phyloP scores from a whole-genome alignment of 2,797 vertebrate genomes.

The Columba guinea region DNA sequence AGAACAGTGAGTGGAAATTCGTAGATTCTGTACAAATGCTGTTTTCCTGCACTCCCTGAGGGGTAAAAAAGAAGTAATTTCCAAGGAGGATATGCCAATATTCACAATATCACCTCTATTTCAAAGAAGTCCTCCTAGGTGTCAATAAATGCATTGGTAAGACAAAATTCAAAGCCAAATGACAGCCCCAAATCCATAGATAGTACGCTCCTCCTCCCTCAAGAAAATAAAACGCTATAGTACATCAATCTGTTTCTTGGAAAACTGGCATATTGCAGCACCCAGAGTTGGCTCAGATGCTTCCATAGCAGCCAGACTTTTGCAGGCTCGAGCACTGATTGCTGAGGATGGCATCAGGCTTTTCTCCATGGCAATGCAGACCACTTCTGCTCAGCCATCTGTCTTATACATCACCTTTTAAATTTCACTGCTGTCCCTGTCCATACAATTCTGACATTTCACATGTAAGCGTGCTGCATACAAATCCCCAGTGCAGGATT shows the following conservation, averaged over 20 bases:
- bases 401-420: slow-evolving; percentile 61
- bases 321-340: slow-evolving; percentile 17
- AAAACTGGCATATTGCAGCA: slow-evolving; percentile 61
- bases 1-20: not conserved
- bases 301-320: slow-evolving; percentile 48
- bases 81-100: not conserved
- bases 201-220: not conserved
- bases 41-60: not conserved
- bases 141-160: slow-evolving; percentile 12
- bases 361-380: slow-evolving; percentile 64
- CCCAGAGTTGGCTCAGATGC: slow-evolving; percentile 22
- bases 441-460: slow-evolving; percentile 26
- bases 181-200: not conserved
- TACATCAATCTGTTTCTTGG: slow-evolving; percentile 61
- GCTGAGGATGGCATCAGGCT: slow-evolving; percentile 58
- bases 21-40: not conserved
- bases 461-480: not conserved
- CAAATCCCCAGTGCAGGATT: slow-evolving; percentile 34
- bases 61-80: not conserved
- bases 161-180: not conserved
- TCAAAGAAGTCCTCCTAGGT: not conserved
- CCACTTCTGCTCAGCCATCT: slow-evolving; percentile 70
- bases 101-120: not conserved
- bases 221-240: slow-evolving; percentile 37
- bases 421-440: slow-evolving; percentile 61